A percentile compares a stretch with the other conserved stretches of the same genome.
Conservation (phyloP, 2,797 vertebrate species). For the Argyrosomus regius region DNA sequence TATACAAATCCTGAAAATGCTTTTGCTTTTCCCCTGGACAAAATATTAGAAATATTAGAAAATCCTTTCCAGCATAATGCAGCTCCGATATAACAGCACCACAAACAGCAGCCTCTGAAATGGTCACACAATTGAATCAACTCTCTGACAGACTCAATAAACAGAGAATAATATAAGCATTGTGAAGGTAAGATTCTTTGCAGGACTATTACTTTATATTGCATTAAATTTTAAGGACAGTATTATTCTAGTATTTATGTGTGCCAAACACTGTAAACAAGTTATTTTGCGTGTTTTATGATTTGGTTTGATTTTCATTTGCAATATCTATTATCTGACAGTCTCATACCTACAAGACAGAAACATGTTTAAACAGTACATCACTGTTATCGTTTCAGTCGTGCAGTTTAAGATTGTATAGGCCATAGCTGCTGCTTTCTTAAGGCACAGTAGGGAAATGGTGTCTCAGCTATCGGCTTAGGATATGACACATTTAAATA, state of each 20-base stretch:
- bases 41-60: not conserved
- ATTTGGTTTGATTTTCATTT: not conserved
- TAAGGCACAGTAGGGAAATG: not conserved
- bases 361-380: not conserved
- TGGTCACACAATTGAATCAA: not conserved
- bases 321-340: not conserved
- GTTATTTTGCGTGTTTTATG: not conserved
- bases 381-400: not conserved
- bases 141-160: not conserved
- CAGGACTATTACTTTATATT: no score
- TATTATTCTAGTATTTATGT: not conserved
- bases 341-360: not conserved
- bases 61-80: not conserved
- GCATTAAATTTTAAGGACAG: not conserved
- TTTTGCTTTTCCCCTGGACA: not conserved
- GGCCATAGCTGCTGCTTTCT: not conserved
- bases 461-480: not conserved
- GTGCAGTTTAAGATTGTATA: not conserved
- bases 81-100: not conserved
- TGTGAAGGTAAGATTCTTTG: not conserved
- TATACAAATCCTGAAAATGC: not conserved
- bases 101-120: not conserved
- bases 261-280: not conserved
- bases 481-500: not conserved
- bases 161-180: not conserved